Conservation (phyloP, 1,140 invertebrate species). For the Apis laboriosa region DNA sequence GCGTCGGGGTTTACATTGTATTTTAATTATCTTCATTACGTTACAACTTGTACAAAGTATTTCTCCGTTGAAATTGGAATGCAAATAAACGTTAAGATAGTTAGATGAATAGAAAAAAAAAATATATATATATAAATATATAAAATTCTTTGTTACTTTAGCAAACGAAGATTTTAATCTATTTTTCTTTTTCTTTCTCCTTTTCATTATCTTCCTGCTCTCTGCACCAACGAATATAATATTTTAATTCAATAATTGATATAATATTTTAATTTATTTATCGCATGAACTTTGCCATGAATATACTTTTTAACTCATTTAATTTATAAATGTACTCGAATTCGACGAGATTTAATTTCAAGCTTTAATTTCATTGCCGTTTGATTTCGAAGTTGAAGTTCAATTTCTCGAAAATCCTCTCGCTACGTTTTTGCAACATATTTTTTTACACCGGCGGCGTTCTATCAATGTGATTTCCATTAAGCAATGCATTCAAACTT, state of each 20-base stretch:
- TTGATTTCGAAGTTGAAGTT: not conserved
- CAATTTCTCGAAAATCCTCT: not conserved
- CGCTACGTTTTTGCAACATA: not conserved
- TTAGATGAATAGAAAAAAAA: not conserved
- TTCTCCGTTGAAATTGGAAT: not conserved
- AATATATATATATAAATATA: not conserved
- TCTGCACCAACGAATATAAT: not conserved
- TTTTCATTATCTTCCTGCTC: too few species aligned
- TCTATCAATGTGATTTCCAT: conserved; percentile 19
- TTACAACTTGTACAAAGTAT: conserved; percentile 31
- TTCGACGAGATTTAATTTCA: conserved; percentile 14
- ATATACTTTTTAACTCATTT: not conserved
- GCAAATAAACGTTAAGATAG: conserved; percentile 15
- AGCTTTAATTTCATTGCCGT: not conserved
- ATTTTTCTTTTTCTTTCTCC: not conserved
- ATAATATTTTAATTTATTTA: conserved; percentile 8
- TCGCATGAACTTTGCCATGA: too few species aligned
- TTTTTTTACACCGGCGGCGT: not conserved
- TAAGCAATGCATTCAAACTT: conserved; percentile 16
- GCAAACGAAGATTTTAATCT: not conserved
- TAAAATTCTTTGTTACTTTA: not conserved
- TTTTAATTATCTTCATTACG: conserved; percentile 47
- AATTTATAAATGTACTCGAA: conserved; percentile 18
- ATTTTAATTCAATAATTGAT: not conserved
- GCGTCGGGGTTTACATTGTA: conserved; percentile 38